phyloP scores from a whole-genome alignment of 2,113 vertebrate species.

The Numenius arquata region DNA sequence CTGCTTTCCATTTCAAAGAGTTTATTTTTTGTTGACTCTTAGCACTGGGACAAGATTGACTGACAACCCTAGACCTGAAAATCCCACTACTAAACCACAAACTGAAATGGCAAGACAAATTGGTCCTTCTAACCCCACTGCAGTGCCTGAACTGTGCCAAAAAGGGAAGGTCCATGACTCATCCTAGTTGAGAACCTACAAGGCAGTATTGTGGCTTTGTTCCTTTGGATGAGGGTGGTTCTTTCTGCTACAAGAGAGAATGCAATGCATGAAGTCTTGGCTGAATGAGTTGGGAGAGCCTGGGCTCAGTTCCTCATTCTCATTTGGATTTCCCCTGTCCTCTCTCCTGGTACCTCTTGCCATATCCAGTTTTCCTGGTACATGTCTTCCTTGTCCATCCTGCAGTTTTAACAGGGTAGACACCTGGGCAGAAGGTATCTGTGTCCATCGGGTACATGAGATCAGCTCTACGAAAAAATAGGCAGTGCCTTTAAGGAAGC shows the following conservation, averaged over 20 bases:
- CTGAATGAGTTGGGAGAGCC: neutral
- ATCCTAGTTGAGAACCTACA: neutral
- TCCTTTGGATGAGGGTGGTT: neutral
- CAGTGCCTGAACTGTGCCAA: neutral
- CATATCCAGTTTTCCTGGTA: neutral
- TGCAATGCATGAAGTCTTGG: neutral
- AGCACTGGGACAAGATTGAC: neutral
- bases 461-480: neutral
- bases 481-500: rapidly evolving
- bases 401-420: neutral
- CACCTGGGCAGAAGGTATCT: neutral
- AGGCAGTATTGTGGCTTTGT: neutral
- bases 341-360: neutral
- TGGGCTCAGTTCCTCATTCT: neutral
- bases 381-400: neutral
- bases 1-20: conserved; percentile 45
- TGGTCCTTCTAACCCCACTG: neutral
- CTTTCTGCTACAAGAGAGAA: neutral
- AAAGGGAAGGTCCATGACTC: neutral
- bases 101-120: neutral
- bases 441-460: neutral
- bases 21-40: neutral
- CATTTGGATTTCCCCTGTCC: rapidly evolving
- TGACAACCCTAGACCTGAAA: neutral
- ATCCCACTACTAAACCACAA: neutral